A percentile compares a stretch with the other conserved stretches of the same genome.
Evolutionary conservation across 2,113 vertebrate genomes (phyloP).

Genomic region (Tragelaphus buxtoni): DNA sequence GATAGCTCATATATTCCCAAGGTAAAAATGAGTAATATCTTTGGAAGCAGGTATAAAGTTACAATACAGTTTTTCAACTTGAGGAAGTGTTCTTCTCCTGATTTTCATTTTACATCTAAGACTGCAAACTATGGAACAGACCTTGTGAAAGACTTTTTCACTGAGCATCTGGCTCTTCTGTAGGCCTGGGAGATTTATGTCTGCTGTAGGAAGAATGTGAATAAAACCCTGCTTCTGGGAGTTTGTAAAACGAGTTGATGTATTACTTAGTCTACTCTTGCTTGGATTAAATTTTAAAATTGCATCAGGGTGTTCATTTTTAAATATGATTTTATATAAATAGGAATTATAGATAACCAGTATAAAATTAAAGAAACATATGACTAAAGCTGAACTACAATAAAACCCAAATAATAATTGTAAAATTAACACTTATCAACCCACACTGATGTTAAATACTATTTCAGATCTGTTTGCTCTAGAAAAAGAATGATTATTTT

Average conservation of each 20-base stretch:
- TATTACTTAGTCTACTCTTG: neutral
- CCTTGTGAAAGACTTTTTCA: conserved; percentile 48
- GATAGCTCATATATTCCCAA: neutral
- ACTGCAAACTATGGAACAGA: neutral
- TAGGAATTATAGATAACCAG: neutral
- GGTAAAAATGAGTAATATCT: conserved; percentile 19
- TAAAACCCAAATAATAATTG: neutral
- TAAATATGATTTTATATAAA: conserved; percentile 41
- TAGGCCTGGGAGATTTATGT: neutral
- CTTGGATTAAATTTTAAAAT: conserved; percentile 40
- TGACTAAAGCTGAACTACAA: neutral
- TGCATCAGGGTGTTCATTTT: conserved; percentile 3
- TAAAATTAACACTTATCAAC: neutral
- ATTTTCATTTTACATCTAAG: conserved; percentile 24
- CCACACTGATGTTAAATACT: neutral
- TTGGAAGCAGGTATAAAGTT: conserved; percentile 14
- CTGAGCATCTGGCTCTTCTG: conserved; percentile 30
- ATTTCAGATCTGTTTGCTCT: neutral
- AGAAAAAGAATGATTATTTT: conserved; percentile 26
- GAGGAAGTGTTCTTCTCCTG: conserved; percentile 21
- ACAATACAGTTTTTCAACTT: neutral
- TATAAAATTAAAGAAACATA: neutral
- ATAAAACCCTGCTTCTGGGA: neutral
- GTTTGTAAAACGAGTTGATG: conserved; percentile 20
- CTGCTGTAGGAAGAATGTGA: conserved; percentile 16